Evolutionary conservation across 2,888 invertebrate genomes (phyloP), one percentile per base, ranked within the genome.

Genomic region (Charanyca ferruginea): DNA sequence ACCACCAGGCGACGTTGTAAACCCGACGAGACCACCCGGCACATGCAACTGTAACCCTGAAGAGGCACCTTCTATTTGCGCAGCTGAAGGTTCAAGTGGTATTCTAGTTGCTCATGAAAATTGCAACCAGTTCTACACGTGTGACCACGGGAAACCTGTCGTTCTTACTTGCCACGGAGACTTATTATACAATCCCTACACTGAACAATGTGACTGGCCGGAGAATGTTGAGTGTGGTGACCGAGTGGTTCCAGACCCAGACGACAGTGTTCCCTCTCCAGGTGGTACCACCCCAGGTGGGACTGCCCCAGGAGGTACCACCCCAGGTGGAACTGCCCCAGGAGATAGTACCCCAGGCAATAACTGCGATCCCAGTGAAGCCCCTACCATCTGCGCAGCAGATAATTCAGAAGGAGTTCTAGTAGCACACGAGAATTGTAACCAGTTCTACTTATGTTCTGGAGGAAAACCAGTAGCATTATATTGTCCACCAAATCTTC

Each of bases 41-140:
- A 58, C 63, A 13, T 64, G 63, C 23, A 64, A 64, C 42, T 63
- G 65, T 9, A 59, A 63, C 11, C 88, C 88, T 0, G 75, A 54
- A 1, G 77, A 87, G 65, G 89, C 89, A 0, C 82, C 83, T 3
- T 55, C 63, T 0, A 85, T 87, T 32, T 90, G 90, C 25, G 84
- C 83, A 4, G 71, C 73, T 18, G 70, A 77, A 1, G 76, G 70
- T 11, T 86, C 88, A 0, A 79, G 83, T 0, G 85, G 87, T 0
- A 41, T 78, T 8, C 52, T 89, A 0, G 68, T 89, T 0, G 87
- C 87, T 2, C 85, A 89, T 41, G 87, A 89, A 65, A 83, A 86
- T 49, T 90, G 90, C 61, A 86, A 88, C 42, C 74, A 88, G 49
- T 90, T 87, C 67, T 90, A 89, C 64, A 79, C 77, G 13, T 90